Conservation (phyloP, 1,140 invertebrate genomes). For the Calliopsis andreniformis region DNA sequence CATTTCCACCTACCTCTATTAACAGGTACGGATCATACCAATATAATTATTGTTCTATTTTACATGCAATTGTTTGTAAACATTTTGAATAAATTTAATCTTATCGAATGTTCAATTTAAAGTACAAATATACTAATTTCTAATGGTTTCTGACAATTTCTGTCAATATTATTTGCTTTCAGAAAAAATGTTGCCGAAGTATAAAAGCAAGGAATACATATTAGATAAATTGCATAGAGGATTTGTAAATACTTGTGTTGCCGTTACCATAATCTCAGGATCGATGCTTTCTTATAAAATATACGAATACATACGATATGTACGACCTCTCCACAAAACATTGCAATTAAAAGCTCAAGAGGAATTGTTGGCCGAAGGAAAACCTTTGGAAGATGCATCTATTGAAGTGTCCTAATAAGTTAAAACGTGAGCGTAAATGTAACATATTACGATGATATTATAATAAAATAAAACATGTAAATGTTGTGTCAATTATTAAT, state of each 20-base stretch:
- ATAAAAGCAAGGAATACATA: conserved; percentile 28
- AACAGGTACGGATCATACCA: background rate
- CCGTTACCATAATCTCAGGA: conserved; percentile 23
- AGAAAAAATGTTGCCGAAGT: conserved; percentile 33
- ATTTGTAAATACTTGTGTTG: conserved; percentile 62
- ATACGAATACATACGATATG: conserved; percentile 58
- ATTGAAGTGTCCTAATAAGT: conserved; percentile 4
- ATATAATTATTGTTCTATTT: background rate
- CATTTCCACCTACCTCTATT: background rate
- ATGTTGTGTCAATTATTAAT: no score
- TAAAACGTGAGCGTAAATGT: background rate
- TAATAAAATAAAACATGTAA: conserved; percentile 6
- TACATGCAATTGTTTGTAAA: background rate
- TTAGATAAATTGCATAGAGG: conserved; percentile 68
- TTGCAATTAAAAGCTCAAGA: conserved; percentile 38
- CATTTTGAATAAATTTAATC: background rate
- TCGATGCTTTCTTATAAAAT: conserved; percentile 15
- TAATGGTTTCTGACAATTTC: background rate
- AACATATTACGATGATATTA: background rate
- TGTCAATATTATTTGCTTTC: background rate
- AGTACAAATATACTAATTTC: background rate
- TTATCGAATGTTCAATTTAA: background rate
- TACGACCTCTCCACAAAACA: conserved; percentile 59
- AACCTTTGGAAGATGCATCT: conserved; percentile 13
- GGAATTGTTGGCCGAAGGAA: conserved; percentile 71